A percentile compares a stretch with the other conserved stretches of the same genome.
phyloP scores from a whole-genome alignment of 2,113 vertebrate genomes.

The Anolis sagrei region DNA sequence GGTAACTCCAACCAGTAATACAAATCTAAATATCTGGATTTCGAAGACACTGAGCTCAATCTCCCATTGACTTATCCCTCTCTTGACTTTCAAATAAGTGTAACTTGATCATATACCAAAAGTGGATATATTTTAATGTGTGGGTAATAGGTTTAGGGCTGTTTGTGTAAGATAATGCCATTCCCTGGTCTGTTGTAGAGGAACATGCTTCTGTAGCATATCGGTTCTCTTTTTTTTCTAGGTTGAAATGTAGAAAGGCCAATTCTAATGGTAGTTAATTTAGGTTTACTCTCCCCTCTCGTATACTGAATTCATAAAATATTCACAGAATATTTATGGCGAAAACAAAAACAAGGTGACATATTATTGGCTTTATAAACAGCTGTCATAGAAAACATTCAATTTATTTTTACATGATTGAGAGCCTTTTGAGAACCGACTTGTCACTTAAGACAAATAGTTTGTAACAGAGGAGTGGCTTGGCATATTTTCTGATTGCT shows the following conservation, averaged over 20 bases:
- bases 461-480: conserved; percentile 42
- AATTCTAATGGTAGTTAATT: neutral
- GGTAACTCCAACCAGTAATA: neutral
- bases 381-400: conserved; percentile 55
- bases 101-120: neutral
- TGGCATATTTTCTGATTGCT: conserved; percentile 46
- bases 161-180: neutral
- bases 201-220: conserved; percentile 3
- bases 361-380: conserved; percentile 49
- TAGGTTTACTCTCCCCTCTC: conserved; percentile 12
- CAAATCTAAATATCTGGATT: neutral
- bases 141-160: neutral
- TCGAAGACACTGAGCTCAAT: neutral
- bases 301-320: neutral
- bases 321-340: conserved; percentile 42
- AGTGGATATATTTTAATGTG: neutral
- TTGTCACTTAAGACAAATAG: conserved; percentile 43
- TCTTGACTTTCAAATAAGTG: neutral
- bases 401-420: conserved; percentile 67
- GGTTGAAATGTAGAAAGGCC: neutral
- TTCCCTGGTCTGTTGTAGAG: neutral
- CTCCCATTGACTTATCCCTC: neutral
- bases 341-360: conserved; percentile 25
- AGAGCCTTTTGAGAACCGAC: conserved; percentile 14
- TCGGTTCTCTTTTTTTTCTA: neutral